Evolutionary conservation across 2,113 vertebrate genomes (phyloP).

Genomic region (Chrysemys picta): DNA sequence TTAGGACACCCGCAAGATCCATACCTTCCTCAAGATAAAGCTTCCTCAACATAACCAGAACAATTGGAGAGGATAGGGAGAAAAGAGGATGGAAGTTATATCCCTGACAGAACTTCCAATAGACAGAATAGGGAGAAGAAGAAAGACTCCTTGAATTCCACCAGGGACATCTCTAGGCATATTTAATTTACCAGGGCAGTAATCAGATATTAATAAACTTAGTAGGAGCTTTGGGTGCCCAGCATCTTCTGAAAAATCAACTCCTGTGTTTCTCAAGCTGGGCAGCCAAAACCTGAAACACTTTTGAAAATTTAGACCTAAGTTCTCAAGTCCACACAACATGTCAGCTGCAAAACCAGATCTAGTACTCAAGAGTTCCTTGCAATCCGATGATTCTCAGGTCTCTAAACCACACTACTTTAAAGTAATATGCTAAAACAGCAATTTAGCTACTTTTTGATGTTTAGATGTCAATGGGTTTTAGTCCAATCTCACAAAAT

Average conservation of each 20-base stretch:
- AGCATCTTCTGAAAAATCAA: background rate
- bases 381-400: background rate
- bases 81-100: background rate
- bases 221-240: background rate
- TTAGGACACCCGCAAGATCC: background rate
- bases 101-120: background rate
- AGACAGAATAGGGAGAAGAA: background rate
- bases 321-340: background rate
- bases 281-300: background rate
- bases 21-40: background rate
- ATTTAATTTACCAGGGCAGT: background rate
- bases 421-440: background rate
- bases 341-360: background rate
- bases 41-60: background rate
- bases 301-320: background rate
- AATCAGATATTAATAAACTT: background rate
- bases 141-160: background rate
- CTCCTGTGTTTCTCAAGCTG: background rate
- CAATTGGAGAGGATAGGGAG: background rate
- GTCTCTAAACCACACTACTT: background rate
- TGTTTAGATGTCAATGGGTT: background rate
- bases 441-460: background rate
- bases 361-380: background rate
- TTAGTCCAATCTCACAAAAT: background rate
- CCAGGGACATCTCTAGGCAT: background rate